Percentiles rank a stretch among this genome's conserved stretches.
Evolutionary conservation across 2,797 vertebrate species (phyloP).

Genomic region (Bradypus variegatus): DNA sequence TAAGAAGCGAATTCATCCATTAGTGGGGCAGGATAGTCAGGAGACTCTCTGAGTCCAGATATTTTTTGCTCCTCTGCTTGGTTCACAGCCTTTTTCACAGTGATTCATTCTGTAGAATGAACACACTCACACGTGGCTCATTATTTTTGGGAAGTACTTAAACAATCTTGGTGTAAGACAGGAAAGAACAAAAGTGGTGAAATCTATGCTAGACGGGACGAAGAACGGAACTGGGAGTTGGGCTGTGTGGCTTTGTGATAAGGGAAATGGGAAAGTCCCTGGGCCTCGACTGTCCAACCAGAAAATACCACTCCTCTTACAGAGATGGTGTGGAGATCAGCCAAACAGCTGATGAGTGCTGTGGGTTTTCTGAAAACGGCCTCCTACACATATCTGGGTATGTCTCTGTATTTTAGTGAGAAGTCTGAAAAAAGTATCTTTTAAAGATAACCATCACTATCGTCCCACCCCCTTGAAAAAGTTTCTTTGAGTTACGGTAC

Average conservation of each 20-base stretch:
- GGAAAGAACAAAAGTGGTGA: constrained; percentile 67
- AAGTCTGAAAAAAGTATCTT: background rate
- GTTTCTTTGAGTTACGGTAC: background rate
- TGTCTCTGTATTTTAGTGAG: background rate
- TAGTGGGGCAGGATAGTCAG: background rate
- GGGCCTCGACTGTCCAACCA: background rate
- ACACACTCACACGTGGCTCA: constrained; percentile 44
- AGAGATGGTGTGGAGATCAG: constrained; percentile 11
- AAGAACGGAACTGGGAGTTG: constrained; percentile 36
- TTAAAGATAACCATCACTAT: background rate
- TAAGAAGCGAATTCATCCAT: constrained; percentile 33
- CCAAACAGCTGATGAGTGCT: background rate
- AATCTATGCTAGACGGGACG: constrained; percentile 50
- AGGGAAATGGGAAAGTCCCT: constrained; percentile 37
- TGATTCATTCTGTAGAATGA: constrained; percentile 57
- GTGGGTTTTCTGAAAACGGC: background rate
- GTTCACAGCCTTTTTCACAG: constrained; percentile 47
- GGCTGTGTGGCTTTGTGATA: constrained; percentile 42
- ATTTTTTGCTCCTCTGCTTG: constrained; percentile 13
- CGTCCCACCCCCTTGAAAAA: background rate
- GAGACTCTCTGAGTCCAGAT: background rate
- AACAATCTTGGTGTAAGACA: constrained; percentile 60
- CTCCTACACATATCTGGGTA: background rate
- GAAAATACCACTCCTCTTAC: constrained; percentile 27
- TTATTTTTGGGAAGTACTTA: constrained; percentile 64